Evolutionary conservation across 2,113 vertebrate species (phyloP).

Genomic region (Talpa occidentalis): DNA sequence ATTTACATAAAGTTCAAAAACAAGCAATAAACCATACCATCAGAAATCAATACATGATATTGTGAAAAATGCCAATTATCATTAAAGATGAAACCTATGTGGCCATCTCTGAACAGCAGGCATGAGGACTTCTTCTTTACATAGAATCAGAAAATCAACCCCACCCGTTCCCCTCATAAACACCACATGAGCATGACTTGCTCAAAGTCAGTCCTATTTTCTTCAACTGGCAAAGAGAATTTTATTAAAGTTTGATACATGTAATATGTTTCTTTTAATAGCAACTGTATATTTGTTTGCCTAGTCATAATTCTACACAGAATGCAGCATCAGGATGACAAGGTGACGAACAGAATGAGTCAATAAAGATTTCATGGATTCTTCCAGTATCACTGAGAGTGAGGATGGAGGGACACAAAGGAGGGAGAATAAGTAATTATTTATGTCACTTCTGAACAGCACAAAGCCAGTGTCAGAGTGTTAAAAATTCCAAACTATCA

Average conservation of each 20-base stretch:
- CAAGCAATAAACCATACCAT: neutral
- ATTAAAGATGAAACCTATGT: neutral
- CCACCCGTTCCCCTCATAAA: neutral
- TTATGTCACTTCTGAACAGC: neutral
- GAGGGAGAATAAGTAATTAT: neutral
- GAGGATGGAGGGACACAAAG: neutral
- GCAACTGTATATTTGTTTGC: neutral
- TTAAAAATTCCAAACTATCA: neutral
- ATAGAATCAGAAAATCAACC: neutral
- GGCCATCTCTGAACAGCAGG: neutral
- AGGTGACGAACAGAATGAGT: neutral
- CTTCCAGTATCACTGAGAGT: neutral
- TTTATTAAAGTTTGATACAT: neutral
- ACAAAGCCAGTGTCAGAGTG: neutral
- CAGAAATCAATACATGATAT: neutral
- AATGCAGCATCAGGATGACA: neutral
- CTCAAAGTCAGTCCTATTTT: neutral
- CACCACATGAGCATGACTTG: neutral
- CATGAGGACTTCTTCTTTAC: neutral
- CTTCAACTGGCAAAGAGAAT: neutral
- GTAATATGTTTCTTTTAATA: neutral
- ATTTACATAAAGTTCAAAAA: neutral
- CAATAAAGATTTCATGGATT: neutral
- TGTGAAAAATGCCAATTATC: neutral
- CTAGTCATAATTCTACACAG: neutral